phyloP scores from a whole-genome alignment of 2,888 invertebrate genomes.

The Leucania comma region DNA sequence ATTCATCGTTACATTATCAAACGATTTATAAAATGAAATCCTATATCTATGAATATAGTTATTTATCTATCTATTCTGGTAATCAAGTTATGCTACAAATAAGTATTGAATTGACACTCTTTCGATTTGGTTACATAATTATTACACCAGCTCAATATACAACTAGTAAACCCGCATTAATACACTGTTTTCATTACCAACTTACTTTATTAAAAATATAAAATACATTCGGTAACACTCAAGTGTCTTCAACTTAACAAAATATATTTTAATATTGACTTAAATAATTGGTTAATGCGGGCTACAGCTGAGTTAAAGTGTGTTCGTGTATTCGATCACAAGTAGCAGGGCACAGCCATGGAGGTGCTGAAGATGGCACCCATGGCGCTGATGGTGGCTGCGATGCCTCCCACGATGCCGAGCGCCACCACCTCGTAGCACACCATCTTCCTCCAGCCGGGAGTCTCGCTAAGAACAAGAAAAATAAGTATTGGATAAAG shows the following conservation, averaged over 20 bases:
- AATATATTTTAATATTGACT: background rate
- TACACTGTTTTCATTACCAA: background rate
- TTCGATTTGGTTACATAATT: no score
- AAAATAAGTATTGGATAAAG: background rate
- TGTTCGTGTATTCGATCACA: slow-evolving; percentile 63
- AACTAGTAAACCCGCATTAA: background rate
- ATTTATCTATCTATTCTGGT: slow-evolving; percentile 7
- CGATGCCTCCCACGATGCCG: slow-evolving; percentile 91
- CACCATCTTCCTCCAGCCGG: slow-evolving; percentile 90
- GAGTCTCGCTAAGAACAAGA: slow-evolving; percentile 86
- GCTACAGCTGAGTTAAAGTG: background rate
- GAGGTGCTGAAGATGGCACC: slow-evolving; percentile 89
- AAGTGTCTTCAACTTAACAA: background rate
- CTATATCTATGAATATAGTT: slow-evolving; percentile 2
- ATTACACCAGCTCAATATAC: no score
- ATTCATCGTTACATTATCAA: slow-evolving; percentile 15
- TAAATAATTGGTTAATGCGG: background rate
- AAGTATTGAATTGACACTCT: background rate
- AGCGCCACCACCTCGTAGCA: slow-evolving; percentile 91
- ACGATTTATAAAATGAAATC: background rate
- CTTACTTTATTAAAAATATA: background rate
- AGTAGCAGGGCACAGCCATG: slow-evolving; percentile 82
- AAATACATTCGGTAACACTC: background rate
- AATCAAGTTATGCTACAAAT: background rate
- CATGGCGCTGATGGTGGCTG: slow-evolving; percentile 92